Evolutionary conservation across 2,797 vertebrate genomes (phyloP).

Genomic region (Adrianichthys oophorus): DNA sequence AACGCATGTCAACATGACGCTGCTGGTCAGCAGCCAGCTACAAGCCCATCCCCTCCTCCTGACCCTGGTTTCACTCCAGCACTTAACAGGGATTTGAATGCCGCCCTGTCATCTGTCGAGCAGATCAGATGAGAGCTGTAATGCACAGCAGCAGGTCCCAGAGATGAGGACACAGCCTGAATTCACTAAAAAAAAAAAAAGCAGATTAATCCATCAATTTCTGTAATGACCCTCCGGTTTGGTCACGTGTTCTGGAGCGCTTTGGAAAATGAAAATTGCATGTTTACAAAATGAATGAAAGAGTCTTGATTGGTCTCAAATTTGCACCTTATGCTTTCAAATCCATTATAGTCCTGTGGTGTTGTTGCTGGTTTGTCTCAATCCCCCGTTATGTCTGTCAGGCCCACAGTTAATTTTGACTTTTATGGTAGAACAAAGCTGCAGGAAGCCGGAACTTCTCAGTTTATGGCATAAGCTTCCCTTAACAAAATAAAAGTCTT

Average conservation of each 20-base stretch:
- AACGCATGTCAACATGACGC: conserved; percentile 14
- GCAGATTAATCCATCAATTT: conserved; percentile 67
- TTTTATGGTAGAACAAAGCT: too few species aligned
- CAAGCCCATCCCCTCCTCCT: conserved; percentile 17
- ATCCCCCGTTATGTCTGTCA: too few species aligned
- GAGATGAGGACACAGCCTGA: conserved; percentile 33
- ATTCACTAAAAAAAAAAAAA: conserved; percentile 60
- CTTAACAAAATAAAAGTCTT: too few species aligned
- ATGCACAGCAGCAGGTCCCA: conserved; percentile 60
- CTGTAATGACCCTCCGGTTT: conserved; percentile 52
- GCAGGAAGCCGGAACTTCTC: too few species aligned
- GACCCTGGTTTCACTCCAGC: conserved; percentile 64
- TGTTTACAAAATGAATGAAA: conserved; percentile 16
- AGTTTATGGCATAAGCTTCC: too few species aligned
- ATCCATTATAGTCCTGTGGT: background rate
- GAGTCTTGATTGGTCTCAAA: conserved; percentile 24
- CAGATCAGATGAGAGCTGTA: conserved; percentile 62
- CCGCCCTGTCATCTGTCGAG: conserved; percentile 60
- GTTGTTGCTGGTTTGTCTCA: background rate
- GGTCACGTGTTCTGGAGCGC: conserved; percentile 14
- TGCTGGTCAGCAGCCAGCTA: conserved; percentile 24
- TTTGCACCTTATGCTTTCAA: conserved; percentile 23
- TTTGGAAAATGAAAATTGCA: conserved; percentile 30
- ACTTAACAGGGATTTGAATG: conserved; percentile 74
- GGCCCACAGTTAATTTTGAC: too few species aligned